Evolutionary conservation across 2,113 vertebrate species (phyloP).

Genomic region (Gymnorhina tibicen): DNA sequence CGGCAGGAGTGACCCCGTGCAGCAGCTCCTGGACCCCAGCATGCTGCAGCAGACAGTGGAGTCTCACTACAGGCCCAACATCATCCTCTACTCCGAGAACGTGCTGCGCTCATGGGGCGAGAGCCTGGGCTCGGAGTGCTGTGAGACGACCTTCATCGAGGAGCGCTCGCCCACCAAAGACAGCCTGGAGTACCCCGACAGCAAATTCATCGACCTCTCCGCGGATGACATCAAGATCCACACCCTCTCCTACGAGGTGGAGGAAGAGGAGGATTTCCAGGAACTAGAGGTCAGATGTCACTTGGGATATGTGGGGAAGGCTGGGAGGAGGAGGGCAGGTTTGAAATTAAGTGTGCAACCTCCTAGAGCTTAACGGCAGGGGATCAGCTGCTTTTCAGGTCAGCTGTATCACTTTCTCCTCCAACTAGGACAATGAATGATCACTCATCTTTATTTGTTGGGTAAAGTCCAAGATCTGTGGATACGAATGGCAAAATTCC

Average conservation of each 20-base stretch:
- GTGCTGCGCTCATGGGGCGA: slow-evolving; percentile 83
- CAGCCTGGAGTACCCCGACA: slow-evolving; percentile 77
- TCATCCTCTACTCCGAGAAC: slow-evolving; percentile 86
- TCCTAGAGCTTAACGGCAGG: not conserved
- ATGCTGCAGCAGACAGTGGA: slow-evolving; percentile 79
- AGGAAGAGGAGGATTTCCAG: slow-evolving; percentile 90
- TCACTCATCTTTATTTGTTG: not conserved
- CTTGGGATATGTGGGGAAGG: not conserved
- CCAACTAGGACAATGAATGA: not conserved
- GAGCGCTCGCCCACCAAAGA: slow-evolving; percentile 79
- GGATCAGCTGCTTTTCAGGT: not conserved
- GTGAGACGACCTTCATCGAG: slow-evolving; percentile 94
- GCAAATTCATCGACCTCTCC: slow-evolving; percentile 84
- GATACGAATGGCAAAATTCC: not conserved
- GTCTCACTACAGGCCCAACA: slow-evolving; percentile 78
- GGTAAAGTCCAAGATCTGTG: not conserved
- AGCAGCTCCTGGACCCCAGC: slow-evolving; percentile 87
- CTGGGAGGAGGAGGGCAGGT: not conserved
- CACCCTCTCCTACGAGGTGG: slow-evolving; percentile 88
- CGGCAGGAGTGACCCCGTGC: slow-evolving; percentile 57
- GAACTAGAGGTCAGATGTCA: slow-evolving; percentile 86
- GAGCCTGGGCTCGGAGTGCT: slow-evolving; percentile 77
- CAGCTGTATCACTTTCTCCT: not conserved
- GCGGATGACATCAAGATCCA: slow-evolving; percentile 86
- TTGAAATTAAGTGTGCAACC: not conserved